Base-by-base conservation (phyloP, 2,113 vertebrate species). In the Petrocephalus zakoni region DNA sequence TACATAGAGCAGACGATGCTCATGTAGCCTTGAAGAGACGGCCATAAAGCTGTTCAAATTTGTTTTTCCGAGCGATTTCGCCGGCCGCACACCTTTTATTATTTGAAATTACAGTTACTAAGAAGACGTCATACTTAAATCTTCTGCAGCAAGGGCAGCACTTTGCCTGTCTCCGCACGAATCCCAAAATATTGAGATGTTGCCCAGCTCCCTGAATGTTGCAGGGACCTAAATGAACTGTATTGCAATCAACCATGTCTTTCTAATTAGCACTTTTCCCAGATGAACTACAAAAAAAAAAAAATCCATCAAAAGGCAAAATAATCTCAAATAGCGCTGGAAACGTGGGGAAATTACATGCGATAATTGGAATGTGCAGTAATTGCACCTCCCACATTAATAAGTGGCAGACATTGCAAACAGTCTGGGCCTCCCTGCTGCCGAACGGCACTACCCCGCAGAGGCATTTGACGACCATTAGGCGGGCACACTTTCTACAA, bases 321-420 rank as follows among this genome's bases (percentile, higher is more conserved):
- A 89, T 68, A 55, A 89, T 51, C 58, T 55, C 49, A 88, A 82
- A 88, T 75, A 2, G 29, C 10, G 6, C 7, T 55, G 13, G 82
- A 91, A 85, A 49, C 90, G 89, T 88, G 84, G 87, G 64, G 89
- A 90, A 92, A 93, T 91, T 87, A 88, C 90, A 92, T 88, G 75
- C 64, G 49, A 75, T 92, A 91, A 93, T 90, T 92, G 92, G 90
- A 88, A 87, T 89, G 87, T 90, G 90, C 91, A 90, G 89, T 49
- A 88, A 90, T 88, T 87, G 92, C 90, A 89, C 89, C 87, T 89
- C 89, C 87, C 89, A 91, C 92, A 91, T 93, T 92, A 93, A 92
- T 94, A 93, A 91, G 89, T 90, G 91, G 89, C 92, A 92, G 89
- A 92, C 91, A 90, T 87, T 85, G 90, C 90, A 75, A 86, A 84